Percentiles rank a stretch among this genome's conserved stretches.
Conservation (phyloP, 35 echinoderm and acorn worm species). For the Chiridota heheva region DNA sequence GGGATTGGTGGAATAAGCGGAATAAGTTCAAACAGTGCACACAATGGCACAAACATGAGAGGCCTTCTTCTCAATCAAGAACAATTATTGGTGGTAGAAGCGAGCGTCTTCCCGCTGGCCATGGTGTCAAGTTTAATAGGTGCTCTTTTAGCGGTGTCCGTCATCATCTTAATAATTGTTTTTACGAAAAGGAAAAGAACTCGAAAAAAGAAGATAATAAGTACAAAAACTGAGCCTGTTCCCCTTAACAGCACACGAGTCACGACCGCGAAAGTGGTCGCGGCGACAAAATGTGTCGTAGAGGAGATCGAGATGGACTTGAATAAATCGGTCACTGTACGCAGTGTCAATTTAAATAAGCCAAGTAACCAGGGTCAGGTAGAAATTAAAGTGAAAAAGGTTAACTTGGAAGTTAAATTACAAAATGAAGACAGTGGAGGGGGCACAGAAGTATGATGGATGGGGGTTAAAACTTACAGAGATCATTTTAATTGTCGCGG, state of each 20-base stretch:
- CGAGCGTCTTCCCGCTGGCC: background rate
- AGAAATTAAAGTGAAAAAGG: slow-evolving; percentile 86
- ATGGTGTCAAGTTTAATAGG: slow-evolving; percentile 51
- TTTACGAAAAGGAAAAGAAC: slow-evolving; percentile 30
- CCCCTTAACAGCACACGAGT: slow-evolving; percentile 26
- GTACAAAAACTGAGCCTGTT: slow-evolving; percentile 31
- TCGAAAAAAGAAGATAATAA: background rate
- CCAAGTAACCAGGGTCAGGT: slow-evolving; percentile 62
- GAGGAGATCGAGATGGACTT: slow-evolving; percentile 83
- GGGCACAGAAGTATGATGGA: slow-evolving; percentile 87
- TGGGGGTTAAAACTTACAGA: background rate
- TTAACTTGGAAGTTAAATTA: slow-evolving; percentile 88
- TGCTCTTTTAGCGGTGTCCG: slow-evolving; percentile 31
- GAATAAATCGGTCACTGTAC: slow-evolving; percentile 85
- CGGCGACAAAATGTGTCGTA: background rate
- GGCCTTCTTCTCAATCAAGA: slow-evolving; percentile 48
- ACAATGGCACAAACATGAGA: slow-evolving; percentile 94
- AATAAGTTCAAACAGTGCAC: slow-evolving; percentile 18
- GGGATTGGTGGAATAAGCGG: slow-evolving; percentile 30
- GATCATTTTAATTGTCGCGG: too few species aligned
- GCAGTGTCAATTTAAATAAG: slow-evolving; percentile 83
- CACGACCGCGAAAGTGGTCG: slow-evolving; percentile 2
- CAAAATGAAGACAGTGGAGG: slow-evolving; percentile 32
- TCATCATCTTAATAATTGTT: slow-evolving; percentile 51
- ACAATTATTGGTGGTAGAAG: background rate